Percentiles rank a stretch among this genome's conserved stretches.
These are phyloP conservation scores for Nomia melanderi DNA, from an alignment of 1,140 invertebrate genomes.

Conservation along the genomic window DNA sequence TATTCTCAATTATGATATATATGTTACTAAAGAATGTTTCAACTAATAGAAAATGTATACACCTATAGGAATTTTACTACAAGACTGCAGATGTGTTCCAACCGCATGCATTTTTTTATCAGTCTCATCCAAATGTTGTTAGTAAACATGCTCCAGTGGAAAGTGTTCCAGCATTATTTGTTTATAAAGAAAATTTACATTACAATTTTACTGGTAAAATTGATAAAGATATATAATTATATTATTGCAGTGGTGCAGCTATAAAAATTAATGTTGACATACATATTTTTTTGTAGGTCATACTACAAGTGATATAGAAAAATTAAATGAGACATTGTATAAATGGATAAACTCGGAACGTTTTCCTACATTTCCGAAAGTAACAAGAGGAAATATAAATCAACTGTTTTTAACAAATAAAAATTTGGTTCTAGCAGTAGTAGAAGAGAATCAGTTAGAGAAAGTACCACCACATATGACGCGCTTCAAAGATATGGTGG, in stretches of 20 bases:
- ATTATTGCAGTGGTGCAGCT: constrained; percentile 24
- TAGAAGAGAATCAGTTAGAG: constrained; percentile 93
- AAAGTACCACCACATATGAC: constrained; percentile 90
- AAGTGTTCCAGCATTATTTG: constrained; percentile 87
- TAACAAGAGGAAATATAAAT: constrained; percentile 91
- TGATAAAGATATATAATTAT: constrained; percentile 3
- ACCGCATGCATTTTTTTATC: constrained; percentile 93
- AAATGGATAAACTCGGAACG: constrained; percentile 95
- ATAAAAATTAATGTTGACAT: constrained; percentile 26
- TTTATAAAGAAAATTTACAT: constrained; percentile 90
- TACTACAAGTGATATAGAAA: constrained; percentile 79
- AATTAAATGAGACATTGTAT: constrained; percentile 86
- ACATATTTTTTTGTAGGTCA: constrained; percentile 70
- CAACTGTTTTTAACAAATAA: constrained; percentile 92
- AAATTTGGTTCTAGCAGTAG: constrained; percentile 91
- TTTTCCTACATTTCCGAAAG: constrained; percentile 94
- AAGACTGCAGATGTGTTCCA: constrained; percentile 89
- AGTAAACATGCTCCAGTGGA: constrained; percentile 85
- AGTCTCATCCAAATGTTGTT: constrained; percentile 85
- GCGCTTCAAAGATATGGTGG: constrained; percentile 92
- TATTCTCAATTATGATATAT: constrained; percentile 30
- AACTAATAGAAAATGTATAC: constrained; percentile 39
- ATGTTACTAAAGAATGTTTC: constrained; percentile 5
- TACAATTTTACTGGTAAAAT: constrained; percentile 86
- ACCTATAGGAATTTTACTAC: constrained; percentile 88